These are phyloP conservation scores for Apteryx owenii DNA, from an alignment of 2,113 vertebrate species.

Conservation along the genomic window DNA sequence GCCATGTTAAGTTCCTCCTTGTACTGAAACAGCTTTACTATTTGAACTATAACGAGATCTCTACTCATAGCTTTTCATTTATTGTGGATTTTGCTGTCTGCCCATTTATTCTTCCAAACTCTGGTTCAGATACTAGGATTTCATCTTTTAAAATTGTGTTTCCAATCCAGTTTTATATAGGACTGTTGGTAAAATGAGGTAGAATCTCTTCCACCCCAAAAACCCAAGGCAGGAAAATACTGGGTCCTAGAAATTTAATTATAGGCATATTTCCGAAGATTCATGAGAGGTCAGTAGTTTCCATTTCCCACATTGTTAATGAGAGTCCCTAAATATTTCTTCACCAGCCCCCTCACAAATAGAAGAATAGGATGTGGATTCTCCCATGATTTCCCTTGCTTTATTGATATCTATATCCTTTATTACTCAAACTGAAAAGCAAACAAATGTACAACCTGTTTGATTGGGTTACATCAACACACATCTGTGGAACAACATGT, in stretches of 20 bases:
- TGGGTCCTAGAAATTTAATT: background rate
- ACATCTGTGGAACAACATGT: fast-evolving
- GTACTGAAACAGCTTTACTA: background rate
- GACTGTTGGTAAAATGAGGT: background rate
- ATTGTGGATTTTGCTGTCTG: background rate
- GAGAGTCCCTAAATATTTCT: background rate
- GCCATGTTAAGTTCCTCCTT: background rate
- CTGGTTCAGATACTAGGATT: background rate
- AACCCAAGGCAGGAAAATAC: background rate
- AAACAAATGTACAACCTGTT: background rate
- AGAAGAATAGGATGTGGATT: background rate
- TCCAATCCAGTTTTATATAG: background rate
- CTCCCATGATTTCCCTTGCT: background rate
- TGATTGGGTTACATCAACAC: background rate
- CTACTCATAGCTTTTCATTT: background rate
- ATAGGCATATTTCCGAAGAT: background rate
- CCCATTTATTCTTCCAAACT: background rate
- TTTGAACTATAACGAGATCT: background rate
- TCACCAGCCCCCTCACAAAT: background rate
- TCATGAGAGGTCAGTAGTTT: background rate
- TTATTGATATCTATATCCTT: background rate
- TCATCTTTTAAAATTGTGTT: background rate
- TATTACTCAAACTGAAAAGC: background rate
- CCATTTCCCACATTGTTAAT: background rate
- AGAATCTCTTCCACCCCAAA: background rate